Evolutionary conservation across 92 coral and sea anemone genomes (phyloP), one percentile per base, ranked within the genome.

Genomic region (Umimayanthus kanabou): DNA sequence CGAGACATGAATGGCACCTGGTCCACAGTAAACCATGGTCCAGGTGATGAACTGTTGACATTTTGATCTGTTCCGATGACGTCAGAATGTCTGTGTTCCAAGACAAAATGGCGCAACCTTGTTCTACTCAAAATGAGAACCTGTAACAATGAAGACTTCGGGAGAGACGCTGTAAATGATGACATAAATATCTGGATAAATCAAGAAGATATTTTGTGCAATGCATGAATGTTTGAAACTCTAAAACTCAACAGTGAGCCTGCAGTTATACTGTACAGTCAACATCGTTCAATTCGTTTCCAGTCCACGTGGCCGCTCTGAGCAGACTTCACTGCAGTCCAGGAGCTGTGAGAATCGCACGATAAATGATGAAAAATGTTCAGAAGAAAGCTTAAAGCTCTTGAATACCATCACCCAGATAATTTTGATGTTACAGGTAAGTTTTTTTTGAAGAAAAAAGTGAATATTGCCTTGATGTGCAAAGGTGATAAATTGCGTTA

Each of bases 361-460:
- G 11, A 50, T 64, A 80, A 43, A 49, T 61, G 37, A 73, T 45
- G 81, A 30, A 76, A 53, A 49, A 97, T 97, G 99, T 97, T 92
- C 85, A 88, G 81, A 82, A 88, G 98, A 49, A 97, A 97, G 80
- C 88, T 97, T 28, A 93, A 94, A 53, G 98, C 99, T 20, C 88
- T 97, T 74, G 98, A 95, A 80, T 91, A 97, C 81, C 98, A 97
- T 87, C 93, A 94, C 84, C 98, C 98, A 55, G 93, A 90, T 70
- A 93, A 73, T 29, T 97, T 97, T 84, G 88, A 94, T 87, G 76
- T 73, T 22, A 90, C 88, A 81, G 92, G 92, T 90, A 87, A 87
- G 90, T 23, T 25, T 43, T 43, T 55, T 40, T 47, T 0, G 50
- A 49, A 23, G 47, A 1, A 20, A 74, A 91, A 75, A 73, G 90